Conservation (phyloP, 2,797 vertebrate genomes). For the Centropyge bicolor region DNA sequence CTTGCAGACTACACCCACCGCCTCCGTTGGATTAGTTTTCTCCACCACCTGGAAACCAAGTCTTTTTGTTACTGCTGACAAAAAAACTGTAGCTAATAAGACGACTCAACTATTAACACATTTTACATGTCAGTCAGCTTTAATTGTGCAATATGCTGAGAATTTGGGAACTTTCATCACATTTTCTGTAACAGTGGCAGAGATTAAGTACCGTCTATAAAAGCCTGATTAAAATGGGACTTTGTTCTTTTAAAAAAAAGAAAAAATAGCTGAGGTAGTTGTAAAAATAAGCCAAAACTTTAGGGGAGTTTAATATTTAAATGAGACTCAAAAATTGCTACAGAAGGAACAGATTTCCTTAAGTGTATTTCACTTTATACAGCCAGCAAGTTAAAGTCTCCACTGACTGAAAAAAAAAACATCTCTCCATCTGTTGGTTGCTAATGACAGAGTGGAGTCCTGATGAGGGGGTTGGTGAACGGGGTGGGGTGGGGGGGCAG, state of each 20-base stretch:
- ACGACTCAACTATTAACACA: background rate
- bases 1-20: constrained; percentile 95
- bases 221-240: background rate
- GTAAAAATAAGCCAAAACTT: background rate
- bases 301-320: background rate
- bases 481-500: constrained; percentile 57
- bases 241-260: background rate
- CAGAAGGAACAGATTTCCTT: background rate
- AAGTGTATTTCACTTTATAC: constrained; percentile 32
- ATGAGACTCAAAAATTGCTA: background rate
- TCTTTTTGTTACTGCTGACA: background rate
- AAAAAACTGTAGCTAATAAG: background rate
- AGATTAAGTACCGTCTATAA: background rate
- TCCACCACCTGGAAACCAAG: constrained; percentile 91
- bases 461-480: constrained; percentile 77
- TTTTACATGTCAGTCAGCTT: background rate
- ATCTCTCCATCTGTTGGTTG: constrained; percentile 72
- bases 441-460: constrained; percentile 81
- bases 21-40: constrained; percentile 96
- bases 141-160: background rate
- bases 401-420: constrained; percentile 53
- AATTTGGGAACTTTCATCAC: too few relatives aligned
- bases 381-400: constrained; percentile 53
- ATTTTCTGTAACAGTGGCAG: background rate
- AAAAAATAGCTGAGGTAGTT: background rate